Percentiles rank a stretch among this genome's conserved stretches.
Evolutionary conservation across 2,113 vertebrate genomes (phyloP).

Genomic region (Ochotona princeps): DNA sequence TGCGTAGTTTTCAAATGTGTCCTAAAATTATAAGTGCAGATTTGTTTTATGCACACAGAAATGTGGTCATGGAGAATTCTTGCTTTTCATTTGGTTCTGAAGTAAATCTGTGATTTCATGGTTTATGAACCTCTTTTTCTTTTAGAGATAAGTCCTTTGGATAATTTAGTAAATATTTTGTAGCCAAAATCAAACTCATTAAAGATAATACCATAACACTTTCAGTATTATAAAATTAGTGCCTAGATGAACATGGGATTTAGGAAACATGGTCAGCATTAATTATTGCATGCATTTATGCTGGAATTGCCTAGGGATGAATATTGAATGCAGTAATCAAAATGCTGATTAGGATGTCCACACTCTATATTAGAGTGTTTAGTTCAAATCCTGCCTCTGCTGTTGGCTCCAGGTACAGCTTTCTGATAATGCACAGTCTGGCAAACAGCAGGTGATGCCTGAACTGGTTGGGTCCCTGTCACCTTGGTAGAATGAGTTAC

Average conservation of each 20-base stretch:
- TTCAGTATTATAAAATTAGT: not conserved
- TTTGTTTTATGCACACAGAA: not conserved
- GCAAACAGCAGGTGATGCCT: no score
- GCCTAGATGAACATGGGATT: not conserved
- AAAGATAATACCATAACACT: not conserved
- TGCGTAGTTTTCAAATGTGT: not conserved
- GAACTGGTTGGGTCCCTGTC: no score
- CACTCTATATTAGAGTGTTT: no score
- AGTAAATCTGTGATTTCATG: not conserved
- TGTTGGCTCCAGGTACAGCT: no score
- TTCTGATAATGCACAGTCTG: no score
- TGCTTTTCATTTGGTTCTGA: slow-evolving; percentile 24
- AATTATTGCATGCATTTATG: not conserved
- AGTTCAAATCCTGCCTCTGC: no score
- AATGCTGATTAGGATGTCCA: no score
- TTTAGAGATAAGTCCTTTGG: not conserved
- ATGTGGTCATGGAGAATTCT: not conserved
- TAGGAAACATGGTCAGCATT: slow-evolving; percentile 4
- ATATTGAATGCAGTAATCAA: no score
- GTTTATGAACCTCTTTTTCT: not conserved
- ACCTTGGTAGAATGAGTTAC: no score
- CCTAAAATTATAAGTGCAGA: slow-evolving; percentile 27
- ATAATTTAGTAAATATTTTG: not conserved
- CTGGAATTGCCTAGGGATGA: not conserved
- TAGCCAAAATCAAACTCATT: not conserved